Base-by-base conservation (phyloP, 35 echinoderm and acorn worm species). In the Acanthaster planci region DNA sequence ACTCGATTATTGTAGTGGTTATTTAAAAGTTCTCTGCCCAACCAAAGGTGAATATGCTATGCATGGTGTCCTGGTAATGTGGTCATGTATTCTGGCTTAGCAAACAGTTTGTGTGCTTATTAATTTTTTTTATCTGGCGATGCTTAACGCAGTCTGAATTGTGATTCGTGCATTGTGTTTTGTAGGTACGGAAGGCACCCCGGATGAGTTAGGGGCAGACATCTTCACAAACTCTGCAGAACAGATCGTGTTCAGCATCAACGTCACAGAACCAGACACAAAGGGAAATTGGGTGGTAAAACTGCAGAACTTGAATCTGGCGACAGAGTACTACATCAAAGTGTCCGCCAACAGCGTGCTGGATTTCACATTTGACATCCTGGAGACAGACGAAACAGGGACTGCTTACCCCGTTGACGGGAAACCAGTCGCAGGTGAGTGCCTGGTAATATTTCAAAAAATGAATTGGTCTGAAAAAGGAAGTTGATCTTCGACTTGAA, bases 161-260 rank as follows among this genome's bases (percentile, higher is more conserved):
- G n/a, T n/a, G n/a, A n/a, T n/a, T n/a, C n/a, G n/a, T n/a, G n/a
- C n/a, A n/a, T n/a, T n/a, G n/a, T n/a, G n/a, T n/a, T n/a, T n/a
- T n/a, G n/a, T n/a, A 72, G 64, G 29, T 31, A 30, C 23, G 26
- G 64, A 72, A 72, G 64, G 64, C 14, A 31, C 64, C 7, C 30
- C 64, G 26, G 0, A 26, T 8, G 15, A 31, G 8, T 1, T 72
- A 9, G 29, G 64, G 26, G 64, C 64, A 72, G 23, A 72, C 26
- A 29, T 72, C 5, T 72, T 26, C 34, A 72, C 64, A 19, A 72
- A 26, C 23, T 72, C 64, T 10, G 64, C 18, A 19, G 26, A 26
- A 34, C 64, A 72, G 64, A 21, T 35, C 34, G 64, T 72, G 26
- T 72, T 72, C 34, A 72, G 64, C 26, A 31, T 72, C 64, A 72